Percentiles rank a stretch among this genome's conserved stretches.
Conservation (phyloP, 1,140 invertebrate species). For the Caenorhabditis elegans region WBcel235 BX284606.5:4126501-4127000, state of each 20-base stretch:
- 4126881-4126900: conserved; percentile 19
- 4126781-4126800: conserved; percentile 35
- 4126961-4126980: background rate
- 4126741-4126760: conserved; percentile 20
- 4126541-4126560: background rate
- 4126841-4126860: conserved; percentile 8
- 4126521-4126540: conserved; percentile 21
- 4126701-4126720: conserved; percentile 38
- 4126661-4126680: background rate
- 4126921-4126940: background rate
- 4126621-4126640: conserved; percentile 30
- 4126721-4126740: conserved; percentile 38
- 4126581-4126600: background rate
- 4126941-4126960: background rate
- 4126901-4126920: background rate
- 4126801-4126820: conserved; percentile 20
- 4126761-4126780: conserved; percentile 9
- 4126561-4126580: background rate
- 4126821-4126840: conserved; percentile 41
- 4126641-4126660: conserved; percentile 19
- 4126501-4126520: conserved; percentile 10
- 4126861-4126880: conserved; percentile 15
- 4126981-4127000: background rate
- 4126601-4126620: conserved; percentile 25
- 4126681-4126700: background rate